Percentiles rank a stretch among this genome's conserved stretches.
Evolutionary conservation across 2,797 vertebrate genomes (phyloP).

Genomic region (Fistularia commersonii): DNA sequence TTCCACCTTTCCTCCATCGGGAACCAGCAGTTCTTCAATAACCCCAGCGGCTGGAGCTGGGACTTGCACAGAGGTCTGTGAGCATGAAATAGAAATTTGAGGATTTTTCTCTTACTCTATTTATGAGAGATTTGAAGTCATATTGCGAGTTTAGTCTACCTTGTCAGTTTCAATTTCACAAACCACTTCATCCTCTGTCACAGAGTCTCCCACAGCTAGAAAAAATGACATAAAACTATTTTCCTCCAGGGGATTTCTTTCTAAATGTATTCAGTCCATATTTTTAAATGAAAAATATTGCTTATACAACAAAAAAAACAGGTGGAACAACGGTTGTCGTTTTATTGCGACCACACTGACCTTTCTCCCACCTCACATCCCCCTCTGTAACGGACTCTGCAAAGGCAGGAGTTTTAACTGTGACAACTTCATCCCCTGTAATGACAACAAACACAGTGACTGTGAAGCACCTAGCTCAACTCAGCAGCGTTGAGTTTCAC

Average conservation of each 20-base stretch:
- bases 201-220: constrained; percentile 93
- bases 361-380: constrained; percentile 99
- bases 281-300: background rate
- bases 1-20: constrained; percentile 95
- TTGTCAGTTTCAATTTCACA: constrained; percentile 99
- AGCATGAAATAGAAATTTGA: background rate
- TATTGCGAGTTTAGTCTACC: constrained; percentile 60
- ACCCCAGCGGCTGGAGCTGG: constrained; percentile 91
- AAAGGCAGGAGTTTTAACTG: constrained; percentile 95
- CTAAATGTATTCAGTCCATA: background rate
- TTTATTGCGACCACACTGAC: constrained; percentile 56
- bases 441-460: constrained; percentile 17
- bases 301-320: background rate
- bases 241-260: background rate
- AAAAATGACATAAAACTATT: constrained; percentile 12
- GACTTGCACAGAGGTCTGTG: constrained; percentile 95
- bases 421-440: constrained; percentile 90
- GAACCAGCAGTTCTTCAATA: constrained; percentile 93
- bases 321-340: too few species aligned
- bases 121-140: too few species aligned
- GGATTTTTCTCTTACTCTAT: too few species aligned
- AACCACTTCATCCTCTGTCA: constrained; percentile 95
- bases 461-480: background rate
- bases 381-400: constrained; percentile 99
- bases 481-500: background rate